A percentile compares a stretch with the other conserved stretches of the same genome.
Evolutionary conservation across 2,888 invertebrate species (phyloP).

Genomic region (Limenitis arthemis): DNA sequence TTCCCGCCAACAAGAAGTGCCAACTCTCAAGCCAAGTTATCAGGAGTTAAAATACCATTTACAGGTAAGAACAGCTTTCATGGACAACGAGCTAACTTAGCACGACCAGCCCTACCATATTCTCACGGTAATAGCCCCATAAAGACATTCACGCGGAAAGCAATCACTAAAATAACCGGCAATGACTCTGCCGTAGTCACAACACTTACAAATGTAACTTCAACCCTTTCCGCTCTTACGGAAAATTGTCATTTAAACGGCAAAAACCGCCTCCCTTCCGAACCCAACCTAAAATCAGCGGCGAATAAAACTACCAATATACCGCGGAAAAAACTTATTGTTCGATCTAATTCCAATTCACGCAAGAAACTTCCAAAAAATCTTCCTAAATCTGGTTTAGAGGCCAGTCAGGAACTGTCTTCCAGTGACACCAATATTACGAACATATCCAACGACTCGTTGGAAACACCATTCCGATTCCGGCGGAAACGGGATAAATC

Average conservation of each 20-base stretch:
- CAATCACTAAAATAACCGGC: constrained; percentile 38
- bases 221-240: constrained; percentile 57
- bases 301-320: constrained; percentile 37
- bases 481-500: constrained; percentile 63
- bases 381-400: constrained; percentile 42
- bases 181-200: constrained; percentile 43
- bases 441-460: constrained; percentile 60
- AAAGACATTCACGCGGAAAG: constrained; percentile 57
- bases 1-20: constrained; percentile 64
- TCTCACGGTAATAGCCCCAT: constrained; percentile 52
- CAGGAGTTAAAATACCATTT: constrained; percentile 45
- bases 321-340: constrained; percentile 57
- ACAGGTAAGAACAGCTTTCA: constrained; percentile 57
- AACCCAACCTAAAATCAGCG: constrained; percentile 50
- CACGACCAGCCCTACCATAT: constrained; percentile 48
- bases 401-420: constrained; percentile 56
- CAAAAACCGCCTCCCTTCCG: constrained; percentile 56
- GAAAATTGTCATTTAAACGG: constrained; percentile 65
- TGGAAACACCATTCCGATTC: constrained; percentile 60
- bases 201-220: constrained; percentile 50
- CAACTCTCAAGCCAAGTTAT: constrained; percentile 50
- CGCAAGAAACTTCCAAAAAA: constrained; percentile 59
- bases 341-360: constrained; percentile 56
- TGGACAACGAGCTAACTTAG: constrained; percentile 60
- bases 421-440: constrained; percentile 67